Base-by-base conservation (phyloP, 2,888 invertebrate species). In the Lampropteryx suffumata region DNA sequence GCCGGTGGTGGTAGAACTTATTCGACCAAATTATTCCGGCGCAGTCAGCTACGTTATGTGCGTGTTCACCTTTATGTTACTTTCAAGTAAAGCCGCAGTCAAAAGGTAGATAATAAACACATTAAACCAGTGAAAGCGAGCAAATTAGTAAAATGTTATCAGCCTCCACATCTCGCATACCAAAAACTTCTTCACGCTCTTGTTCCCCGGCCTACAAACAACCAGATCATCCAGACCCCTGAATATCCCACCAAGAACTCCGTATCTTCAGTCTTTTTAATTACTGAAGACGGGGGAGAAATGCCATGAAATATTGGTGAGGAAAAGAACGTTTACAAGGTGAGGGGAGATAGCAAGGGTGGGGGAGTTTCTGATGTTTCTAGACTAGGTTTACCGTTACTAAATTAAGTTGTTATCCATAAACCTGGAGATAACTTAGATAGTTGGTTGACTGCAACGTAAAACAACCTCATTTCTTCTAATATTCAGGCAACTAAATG, bases 131-230 rank as follows among this genome's bases (percentile, higher is more conserved):
- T 57, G 73, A 77, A 75, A 75, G 76, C 73, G 64, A 61, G 58
- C 62, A 65, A 71, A 65, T 62, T 70, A 24, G 24, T 24, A 68
- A 65, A 66, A 71, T 71, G 67, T 60, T 76, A 76, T 76, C 74
- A 70, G 73, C 69, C 21, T 11, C 39, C 10, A 10, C 14, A 69
- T 67, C 63, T 67, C 67, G 63, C 66, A 68, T 66, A 71, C 71
- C 71, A 60, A 76, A 76, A 72, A 70, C 56, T 40, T 44, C 69
- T 79, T 80, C 81, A 79, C 79, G 79, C 73, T 81, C 76, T 75
- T 79, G 62, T 77, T 73, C 50, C 50, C 64, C 66, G 62, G 63
- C 66, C 66, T 66, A 66, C 64, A 67, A 65, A 35, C 53, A 52
- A 62, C 48, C 26, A 39, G 47, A 54, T 34, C 32, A 8, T 13